Conservation (phyloP, 2,888 invertebrate species). For the Dynastes grantii region DNA sequence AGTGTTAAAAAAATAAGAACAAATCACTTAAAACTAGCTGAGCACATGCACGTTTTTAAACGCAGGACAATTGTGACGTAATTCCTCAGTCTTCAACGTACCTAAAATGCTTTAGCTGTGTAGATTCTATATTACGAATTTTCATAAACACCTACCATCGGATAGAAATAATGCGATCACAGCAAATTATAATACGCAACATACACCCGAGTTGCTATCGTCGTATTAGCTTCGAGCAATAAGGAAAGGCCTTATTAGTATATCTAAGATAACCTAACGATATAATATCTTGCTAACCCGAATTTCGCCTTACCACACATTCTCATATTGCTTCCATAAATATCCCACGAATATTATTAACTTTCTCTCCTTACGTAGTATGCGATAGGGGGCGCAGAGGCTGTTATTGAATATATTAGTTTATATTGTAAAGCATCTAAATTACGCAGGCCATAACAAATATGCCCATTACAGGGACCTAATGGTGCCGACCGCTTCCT, state of each 20-base stretch:
- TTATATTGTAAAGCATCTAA: slow-evolving; percentile 13
- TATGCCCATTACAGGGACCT: slow-evolving; percentile 22
- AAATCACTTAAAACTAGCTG: too few species aligned
- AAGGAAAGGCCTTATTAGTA: background rate
- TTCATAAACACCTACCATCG: too few species aligned
- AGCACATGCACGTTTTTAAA: too few species aligned
- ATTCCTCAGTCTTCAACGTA: too few species aligned
- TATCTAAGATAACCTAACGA: background rate
- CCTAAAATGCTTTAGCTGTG: too few species aligned
- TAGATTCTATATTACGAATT: too few species aligned
- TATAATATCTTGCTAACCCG: slow-evolving; percentile 21
- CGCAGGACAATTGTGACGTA: too few species aligned
- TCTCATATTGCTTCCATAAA: slow-evolving; percentile 23
- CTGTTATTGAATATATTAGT: slow-evolving; percentile 37
- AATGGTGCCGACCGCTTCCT: slow-evolving; percentile 21
- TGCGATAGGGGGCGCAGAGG: background rate
- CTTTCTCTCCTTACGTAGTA: background rate
- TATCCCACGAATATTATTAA: slow-evolving; percentile 20
- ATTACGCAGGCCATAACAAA: slow-evolving; percentile 28
- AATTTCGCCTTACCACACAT: slow-evolving; percentile 24
- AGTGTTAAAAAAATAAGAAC: too few species aligned
- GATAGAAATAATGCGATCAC: background rate
- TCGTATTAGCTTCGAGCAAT: background rate
- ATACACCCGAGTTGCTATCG: background rate
- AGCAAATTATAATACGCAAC: background rate